Conservation (phyloP, 2,797 vertebrate species). For the Anguilla obscura region DNA sequence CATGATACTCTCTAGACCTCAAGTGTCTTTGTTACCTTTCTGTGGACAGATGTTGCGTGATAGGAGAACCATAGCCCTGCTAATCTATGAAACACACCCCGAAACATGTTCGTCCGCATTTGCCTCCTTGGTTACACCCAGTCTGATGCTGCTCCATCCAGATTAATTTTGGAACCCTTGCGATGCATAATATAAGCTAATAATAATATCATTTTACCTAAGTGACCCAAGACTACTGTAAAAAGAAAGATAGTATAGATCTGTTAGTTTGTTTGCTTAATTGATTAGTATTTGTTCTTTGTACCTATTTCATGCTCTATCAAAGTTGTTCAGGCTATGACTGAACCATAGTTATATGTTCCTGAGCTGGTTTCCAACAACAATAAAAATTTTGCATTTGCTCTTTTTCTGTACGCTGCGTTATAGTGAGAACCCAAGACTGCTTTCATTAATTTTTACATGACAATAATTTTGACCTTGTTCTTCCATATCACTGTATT, state of each 20-base stretch:
- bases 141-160: slow-evolving; percentile 19
- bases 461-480: too few species aligned
- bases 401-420: too few species aligned
- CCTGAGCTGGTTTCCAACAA: too few species aligned
- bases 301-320: too few species aligned
- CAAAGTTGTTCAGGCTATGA: too few species aligned
- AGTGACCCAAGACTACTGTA: not conserved
- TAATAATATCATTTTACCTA: slow-evolving; percentile 20
- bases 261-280: not conserved
- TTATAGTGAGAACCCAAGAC: too few species aligned
- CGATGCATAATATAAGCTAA: not conserved
- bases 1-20: not conserved
- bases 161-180: not conserved
- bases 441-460: too few species aligned
- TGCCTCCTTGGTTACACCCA: slow-evolving; percentile 39
- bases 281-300: not conserved
- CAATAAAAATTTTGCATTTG: too few species aligned
- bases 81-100: slow-evolving; percentile 56
- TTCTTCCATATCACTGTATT: too few species aligned
- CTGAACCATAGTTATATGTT: too few species aligned
- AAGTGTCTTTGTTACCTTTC: not conserved
- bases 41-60: slow-evolving; percentile 50
- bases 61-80: slow-evolving; percentile 51
- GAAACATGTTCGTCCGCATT: slow-evolving; percentile 17
- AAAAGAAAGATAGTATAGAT: not conserved